A percentile compares a stretch with the other conserved stretches of the same genome.
phyloP scores from a whole-genome alignment of 2,113 vertebrate species.

The Thunnus maccoyii region DNA sequence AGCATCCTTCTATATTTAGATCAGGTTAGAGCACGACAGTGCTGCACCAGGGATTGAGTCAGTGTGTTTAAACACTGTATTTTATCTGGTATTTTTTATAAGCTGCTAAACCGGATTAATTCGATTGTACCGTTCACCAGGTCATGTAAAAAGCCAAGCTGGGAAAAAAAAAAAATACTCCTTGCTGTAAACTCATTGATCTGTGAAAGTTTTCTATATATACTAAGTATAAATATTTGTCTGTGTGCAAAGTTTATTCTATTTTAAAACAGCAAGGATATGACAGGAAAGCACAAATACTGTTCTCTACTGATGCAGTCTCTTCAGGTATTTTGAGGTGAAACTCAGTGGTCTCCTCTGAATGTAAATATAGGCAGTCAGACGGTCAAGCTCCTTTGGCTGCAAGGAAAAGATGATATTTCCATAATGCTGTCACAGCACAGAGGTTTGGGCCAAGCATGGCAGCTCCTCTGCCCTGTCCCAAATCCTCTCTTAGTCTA shows the following conservation, averaged over 20 bases:
- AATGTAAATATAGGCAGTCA: conserved; percentile 71
- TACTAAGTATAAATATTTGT: conserved; percentile 26
- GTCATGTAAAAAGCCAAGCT: conserved; percentile 45
- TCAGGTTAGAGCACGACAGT: conserved; percentile 48
- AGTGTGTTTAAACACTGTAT: conserved; percentile 64
- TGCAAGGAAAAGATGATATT: conserved; percentile 70
- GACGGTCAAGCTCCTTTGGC: conserved; percentile 72
- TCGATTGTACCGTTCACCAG: conserved; percentile 60
- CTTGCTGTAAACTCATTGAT: conserved; percentile 51
- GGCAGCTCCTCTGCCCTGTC: conserved; percentile 40
- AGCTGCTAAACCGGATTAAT: conserved; percentile 72
- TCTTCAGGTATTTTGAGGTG: conserved; percentile 43
- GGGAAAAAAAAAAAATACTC: not conserved
- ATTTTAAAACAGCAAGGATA: conserved; percentile 27
- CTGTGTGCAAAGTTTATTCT: conserved; percentile 21
- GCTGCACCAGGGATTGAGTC: conserved; percentile 54
- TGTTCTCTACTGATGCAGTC: conserved; percentile 31
- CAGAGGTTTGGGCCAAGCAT: conserved; percentile 45
- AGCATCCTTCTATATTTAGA: conserved; percentile 74
- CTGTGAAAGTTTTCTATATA: conserved; percentile 37
- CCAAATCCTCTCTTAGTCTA: conserved; percentile 59
- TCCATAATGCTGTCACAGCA: conserved; percentile 82
- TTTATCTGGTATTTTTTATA: conserved; percentile 62
- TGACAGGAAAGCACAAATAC: conserved; percentile 45
- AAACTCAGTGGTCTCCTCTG: conserved; percentile 51